Base-by-base conservation (phyloP, 2,888 invertebrate species). In the Scaptomyza caliginosa region DNA sequence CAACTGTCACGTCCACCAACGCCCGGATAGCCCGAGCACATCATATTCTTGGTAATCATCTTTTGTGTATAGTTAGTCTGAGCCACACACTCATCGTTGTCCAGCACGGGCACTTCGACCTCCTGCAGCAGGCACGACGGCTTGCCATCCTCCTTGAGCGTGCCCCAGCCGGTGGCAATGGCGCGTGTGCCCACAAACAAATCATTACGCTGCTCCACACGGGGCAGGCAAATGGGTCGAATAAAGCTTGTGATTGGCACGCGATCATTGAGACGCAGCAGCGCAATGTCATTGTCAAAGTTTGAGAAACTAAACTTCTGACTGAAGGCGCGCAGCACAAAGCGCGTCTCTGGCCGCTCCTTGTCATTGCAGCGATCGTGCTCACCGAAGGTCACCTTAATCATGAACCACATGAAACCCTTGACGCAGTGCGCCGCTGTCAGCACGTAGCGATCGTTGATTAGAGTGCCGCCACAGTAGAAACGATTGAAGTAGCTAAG, bases 401-500 rank as follows among this genome's bases (percentile, higher is more conserved):
- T 96, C 96, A 97, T 95, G 92, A 96, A 96, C 96, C 96, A 96
- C 95, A 96, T 96, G 91, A 96, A 96, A 74, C 97, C 97, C 93
- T 96, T 96, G 65, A 97, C 95, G 90, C 97, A 97, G 90, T 97
- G 97, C 0, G 96, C 97, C 0, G 97, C 97, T 0, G 96, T 96
- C 43, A 97, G 92, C 19, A 97, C 96, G 84, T 97, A 97, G 36
- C 95, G 93, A 91, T 97, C 97, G 88, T 96, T 97, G 90, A 97
- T 96, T 68, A 97, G 92, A 92, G 96, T 96, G 42, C 96, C 97
- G 11, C 97, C 97, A 88, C 97, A 97, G 91, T 97, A 97, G 92
- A 97, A 97, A 84, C 95, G 93, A 91, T 96, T 96, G 92, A 97
- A 95, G 92, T 97, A 97, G 3, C 95, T 95, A 46, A 97, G 92